These are phyloP conservation scores for Enteromius treurensis DNA, from an alignment of 2,797 vertebrate species.

Conservation along the genomic window DNA sequence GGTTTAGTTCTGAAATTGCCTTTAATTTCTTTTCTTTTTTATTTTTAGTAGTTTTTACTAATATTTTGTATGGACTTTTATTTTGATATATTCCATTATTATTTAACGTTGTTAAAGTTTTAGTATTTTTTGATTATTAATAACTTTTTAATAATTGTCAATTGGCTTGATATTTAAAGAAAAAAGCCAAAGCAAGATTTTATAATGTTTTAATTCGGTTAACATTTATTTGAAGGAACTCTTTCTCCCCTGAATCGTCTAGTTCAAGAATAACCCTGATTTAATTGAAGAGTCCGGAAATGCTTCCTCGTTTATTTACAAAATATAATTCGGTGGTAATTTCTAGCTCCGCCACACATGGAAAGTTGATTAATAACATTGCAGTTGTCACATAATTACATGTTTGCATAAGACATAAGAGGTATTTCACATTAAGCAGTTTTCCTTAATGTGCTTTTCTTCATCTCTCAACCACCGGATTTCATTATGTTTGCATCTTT, in stretches of 20 bases:
- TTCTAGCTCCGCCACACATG: no score
- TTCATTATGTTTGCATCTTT: no score
- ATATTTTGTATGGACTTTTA: not conserved
- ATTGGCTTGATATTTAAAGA: no score
- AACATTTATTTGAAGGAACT: no score
- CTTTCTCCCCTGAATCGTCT: not conserved
- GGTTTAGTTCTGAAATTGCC: no score
- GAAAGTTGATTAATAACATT: no score
- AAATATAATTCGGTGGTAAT: no score
- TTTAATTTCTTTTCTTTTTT: no score
- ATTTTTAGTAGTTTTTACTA: not conserved
- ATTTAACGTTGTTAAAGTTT: not conserved
- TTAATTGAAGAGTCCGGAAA: not conserved
- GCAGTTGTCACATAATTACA: not conserved
- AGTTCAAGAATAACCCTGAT: not conserved
- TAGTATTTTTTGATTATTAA: no score
- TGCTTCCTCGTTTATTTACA: not conserved
- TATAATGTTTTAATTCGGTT: not conserved
- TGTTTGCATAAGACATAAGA: not conserved
- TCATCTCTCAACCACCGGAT: not conserved
- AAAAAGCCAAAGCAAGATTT: not conserved
- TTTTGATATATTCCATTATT: not conserved
- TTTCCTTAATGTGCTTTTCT: no score
- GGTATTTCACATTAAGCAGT: no score
- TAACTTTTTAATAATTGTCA: no score